Evolutionary conservation across 30 jellyfish, hydroid and myxozoan genomes (phyloP), one percentile per base, ranked within the genome.

Genomic region (Nemopilema nomurai): DNA sequence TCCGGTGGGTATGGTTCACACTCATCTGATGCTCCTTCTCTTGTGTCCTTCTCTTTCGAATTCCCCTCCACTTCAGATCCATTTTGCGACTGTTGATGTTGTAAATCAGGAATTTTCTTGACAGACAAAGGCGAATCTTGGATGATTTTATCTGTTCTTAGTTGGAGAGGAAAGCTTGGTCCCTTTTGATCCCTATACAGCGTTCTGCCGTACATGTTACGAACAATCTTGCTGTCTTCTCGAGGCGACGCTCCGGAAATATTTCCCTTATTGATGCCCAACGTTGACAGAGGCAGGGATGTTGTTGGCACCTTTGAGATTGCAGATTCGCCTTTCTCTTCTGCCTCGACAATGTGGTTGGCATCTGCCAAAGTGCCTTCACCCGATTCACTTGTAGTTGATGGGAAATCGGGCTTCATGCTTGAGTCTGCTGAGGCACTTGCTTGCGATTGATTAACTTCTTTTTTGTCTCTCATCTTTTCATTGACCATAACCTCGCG

Each of bases 161-260:
- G 79, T 31, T 83, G 92, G 8, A 70, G 86, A 13, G 86, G 80
- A 18, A 83, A 30, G 67, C 49, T 83, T 17, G 85, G 85, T 53
- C 92, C 83, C 30, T 52, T 71, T 41, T 72, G 85, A 19, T 78
- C 29, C 6, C 64, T 65, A 71, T 83, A 83, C 26, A 83, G 69
- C 1, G 92, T 71, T 27, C 92, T 84, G 0, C 92, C 92, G 74
- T 83, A 83, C 82, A 83, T 83, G 41, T 83, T 83, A n/a, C 82
- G 74, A 8, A 72, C 86, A 0, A 76, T 69, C 25, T 51, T 62
- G 21, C 18, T 26, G 32, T 62, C 20, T 8, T 63, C 80, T 7
- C 18, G 53, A 19, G 63, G 73, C 18, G 75, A 17, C 0, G 51
- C 52, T 26, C 31, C 72, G 65, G 29, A 83, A 41, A 30, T 52